Conservation (phyloP, 2,888 invertebrate species). For the Margaritifera margaritifera region DNA sequence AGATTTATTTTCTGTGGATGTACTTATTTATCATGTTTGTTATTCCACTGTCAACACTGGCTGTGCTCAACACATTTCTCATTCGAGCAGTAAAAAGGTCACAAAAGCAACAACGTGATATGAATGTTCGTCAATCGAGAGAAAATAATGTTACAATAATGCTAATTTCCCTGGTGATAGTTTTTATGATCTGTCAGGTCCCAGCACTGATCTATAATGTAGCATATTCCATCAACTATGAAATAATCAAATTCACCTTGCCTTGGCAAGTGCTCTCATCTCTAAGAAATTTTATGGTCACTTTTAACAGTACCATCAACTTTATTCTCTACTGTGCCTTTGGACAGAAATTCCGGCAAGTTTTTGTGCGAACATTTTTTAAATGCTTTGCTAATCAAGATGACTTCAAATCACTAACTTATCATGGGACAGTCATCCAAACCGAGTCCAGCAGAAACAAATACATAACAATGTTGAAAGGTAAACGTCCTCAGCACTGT, state of each 20-base stretch:
- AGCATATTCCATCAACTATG: conserved; percentile 80
- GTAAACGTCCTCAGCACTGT: conserved; percentile 23
- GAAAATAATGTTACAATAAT: conserved; percentile 96
- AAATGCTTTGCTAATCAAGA: conserved; percentile 47
- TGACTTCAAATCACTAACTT: conserved; percentile 58
- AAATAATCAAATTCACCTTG: conserved; percentile 74
- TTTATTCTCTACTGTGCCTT: conserved; percentile 98
- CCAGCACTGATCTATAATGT: conserved; percentile 77
- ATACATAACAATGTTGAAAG: conserved; percentile 43
- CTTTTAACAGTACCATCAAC: conserved; percentile 97
- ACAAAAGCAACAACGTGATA: conserved; percentile 89
- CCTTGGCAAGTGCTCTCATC: conserved; percentile 75
- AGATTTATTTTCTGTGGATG: conserved; percentile 93
- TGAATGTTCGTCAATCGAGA: conserved; percentile 90
- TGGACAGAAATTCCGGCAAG: conserved; percentile 89
- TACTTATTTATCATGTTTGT: conserved; percentile 95
- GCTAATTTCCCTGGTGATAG: conserved; percentile 93
- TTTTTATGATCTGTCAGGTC: conserved; percentile 95
- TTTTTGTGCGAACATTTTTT: conserved; percentile 68
- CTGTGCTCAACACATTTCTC: conserved; percentile 92
- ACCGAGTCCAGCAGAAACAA: conserved; percentile 38
- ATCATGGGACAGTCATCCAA: conserved; percentile 38
- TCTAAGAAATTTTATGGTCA: conserved; percentile 87
- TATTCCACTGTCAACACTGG: conserved; percentile 90
- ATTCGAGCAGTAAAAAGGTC: conserved; percentile 86